phyloP scores from a whole-genome alignment of 2,888 invertebrate genomes.

The Abscondita cerata region DNA sequence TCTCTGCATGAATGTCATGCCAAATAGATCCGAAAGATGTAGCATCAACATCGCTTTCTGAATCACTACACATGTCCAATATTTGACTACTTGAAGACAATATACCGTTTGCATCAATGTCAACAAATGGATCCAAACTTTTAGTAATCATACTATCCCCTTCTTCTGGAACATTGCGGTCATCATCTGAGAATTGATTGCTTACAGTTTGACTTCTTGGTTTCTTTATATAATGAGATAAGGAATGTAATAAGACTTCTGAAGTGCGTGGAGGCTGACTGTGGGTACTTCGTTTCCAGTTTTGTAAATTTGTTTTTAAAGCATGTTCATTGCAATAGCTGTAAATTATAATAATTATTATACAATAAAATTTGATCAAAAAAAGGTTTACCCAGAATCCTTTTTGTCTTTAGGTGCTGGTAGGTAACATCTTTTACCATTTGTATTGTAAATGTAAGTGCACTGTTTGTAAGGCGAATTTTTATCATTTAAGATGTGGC shows the following conservation, averaged over 20 bases:
- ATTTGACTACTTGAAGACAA: constrained; percentile 65
- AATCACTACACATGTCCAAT: constrained; percentile 75
- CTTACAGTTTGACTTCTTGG: constrained; percentile 46
- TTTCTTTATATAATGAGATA: constrained; percentile 69
- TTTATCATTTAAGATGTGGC: constrained; percentile 85
- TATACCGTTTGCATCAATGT: constrained; percentile 62
- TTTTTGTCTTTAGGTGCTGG: constrained; percentile 78
- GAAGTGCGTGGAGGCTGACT: constrained; percentile 70
- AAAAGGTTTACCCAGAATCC: constrained; percentile 64
- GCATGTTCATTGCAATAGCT: constrained; percentile 76
- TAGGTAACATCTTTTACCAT: constrained; percentile 77
- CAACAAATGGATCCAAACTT: constrained; percentile 45
- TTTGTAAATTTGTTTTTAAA: constrained; percentile 67
- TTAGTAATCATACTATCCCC: constrained; percentile 58
- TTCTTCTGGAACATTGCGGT: constrained; percentile 56
- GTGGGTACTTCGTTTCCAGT: constrained; percentile 68
- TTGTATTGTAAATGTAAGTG: constrained; percentile 69
- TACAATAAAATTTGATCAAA: neutral
- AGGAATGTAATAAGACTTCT: constrained; percentile 69
- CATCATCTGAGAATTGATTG: constrained; percentile 50
- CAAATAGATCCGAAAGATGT: constrained; percentile 69
- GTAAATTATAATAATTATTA: constrained; percentile 18
- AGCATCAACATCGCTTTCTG: constrained; percentile 76
- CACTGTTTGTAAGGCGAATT: constrained; percentile 87
- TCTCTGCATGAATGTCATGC: constrained; percentile 69